Evolutionary conservation across 1,140 invertebrate genomes (phyloP).

Genomic region (Eriocheir sinensis): DNA sequence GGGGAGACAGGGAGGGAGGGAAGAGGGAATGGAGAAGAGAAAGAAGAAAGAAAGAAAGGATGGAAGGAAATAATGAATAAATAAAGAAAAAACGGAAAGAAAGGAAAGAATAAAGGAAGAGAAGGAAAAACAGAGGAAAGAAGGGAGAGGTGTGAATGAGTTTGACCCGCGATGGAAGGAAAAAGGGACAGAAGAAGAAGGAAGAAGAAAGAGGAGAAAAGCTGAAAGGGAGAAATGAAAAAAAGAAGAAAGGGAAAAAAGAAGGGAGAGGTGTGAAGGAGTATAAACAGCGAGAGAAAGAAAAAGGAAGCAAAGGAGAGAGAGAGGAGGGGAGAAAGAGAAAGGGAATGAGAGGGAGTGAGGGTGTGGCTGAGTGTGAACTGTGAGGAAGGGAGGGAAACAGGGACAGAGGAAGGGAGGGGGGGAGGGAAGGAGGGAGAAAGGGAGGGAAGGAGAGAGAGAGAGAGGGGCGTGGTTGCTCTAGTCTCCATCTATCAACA

Average conservation of each 20-base stretch:
- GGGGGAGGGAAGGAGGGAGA: not conserved
- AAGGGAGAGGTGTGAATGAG: too few species aligned
- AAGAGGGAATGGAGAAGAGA: too few species aligned
- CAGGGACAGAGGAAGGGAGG: not conserved
- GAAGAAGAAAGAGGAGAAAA: too few species aligned
- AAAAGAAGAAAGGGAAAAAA: not conserved
- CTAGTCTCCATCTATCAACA: constrained; percentile 12
- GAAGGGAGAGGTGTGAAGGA: not conserved
- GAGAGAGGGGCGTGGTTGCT: not conserved
- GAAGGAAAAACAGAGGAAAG: too few species aligned
- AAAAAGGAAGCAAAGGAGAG: not conserved
- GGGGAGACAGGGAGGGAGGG: not conserved
- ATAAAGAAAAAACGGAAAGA: too few species aligned
- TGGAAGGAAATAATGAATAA: too few species aligned
- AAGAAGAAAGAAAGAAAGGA: too few species aligned
- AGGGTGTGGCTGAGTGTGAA: not conserved
- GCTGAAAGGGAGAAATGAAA: not conserved
- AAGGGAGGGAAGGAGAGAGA: not conserved
- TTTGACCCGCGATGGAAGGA: too few species aligned
- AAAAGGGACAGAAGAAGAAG: too few species aligned
- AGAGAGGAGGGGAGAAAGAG: not conserved
- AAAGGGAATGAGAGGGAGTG: too few species aligned
- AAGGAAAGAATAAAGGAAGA: too few species aligned
- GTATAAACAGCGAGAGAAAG: not conserved
- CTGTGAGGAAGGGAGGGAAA: not conserved